phyloP scores from a whole-genome alignment of 1,140 invertebrate genomes.

The Melanaphis sacchari region DNA sequence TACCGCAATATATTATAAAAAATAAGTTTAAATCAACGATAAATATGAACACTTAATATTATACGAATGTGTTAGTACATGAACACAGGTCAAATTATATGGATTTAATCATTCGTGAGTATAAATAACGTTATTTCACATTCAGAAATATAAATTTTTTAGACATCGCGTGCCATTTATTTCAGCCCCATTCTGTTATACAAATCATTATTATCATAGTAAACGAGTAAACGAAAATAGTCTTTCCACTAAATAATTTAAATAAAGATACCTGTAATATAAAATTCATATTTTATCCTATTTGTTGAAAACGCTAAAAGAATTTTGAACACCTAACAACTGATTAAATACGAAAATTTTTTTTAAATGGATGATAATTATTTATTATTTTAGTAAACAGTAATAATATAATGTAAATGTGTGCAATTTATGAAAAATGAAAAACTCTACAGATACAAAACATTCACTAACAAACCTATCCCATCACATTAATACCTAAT shows the following conservation, averaged over 20 bases:
- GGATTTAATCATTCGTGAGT: background rate
- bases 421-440: background rate
- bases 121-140: background rate
- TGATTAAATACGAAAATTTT: background rate
- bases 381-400: background rate
- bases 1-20: background rate
- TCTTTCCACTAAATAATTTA: background rate
- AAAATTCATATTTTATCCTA: background rate
- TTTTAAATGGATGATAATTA: background rate
- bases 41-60: background rate
- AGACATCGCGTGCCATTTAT: background rate
- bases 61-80: background rate
- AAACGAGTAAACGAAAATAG: background rate
- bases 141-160: conserved; percentile 8
- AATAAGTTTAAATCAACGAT: background rate
- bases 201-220: background rate
- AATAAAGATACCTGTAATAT: background rate
- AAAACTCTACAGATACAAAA: background rate
- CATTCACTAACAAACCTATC: background rate
- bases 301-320: background rate
- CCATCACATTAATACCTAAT: too few species aligned
- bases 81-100: background rate
- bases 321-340: background rate
- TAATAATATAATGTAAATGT: background rate
- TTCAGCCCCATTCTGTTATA: background rate